Conservation (phyloP, 1,140 invertebrate genomes). For the Chymomyza costata region DNA sequence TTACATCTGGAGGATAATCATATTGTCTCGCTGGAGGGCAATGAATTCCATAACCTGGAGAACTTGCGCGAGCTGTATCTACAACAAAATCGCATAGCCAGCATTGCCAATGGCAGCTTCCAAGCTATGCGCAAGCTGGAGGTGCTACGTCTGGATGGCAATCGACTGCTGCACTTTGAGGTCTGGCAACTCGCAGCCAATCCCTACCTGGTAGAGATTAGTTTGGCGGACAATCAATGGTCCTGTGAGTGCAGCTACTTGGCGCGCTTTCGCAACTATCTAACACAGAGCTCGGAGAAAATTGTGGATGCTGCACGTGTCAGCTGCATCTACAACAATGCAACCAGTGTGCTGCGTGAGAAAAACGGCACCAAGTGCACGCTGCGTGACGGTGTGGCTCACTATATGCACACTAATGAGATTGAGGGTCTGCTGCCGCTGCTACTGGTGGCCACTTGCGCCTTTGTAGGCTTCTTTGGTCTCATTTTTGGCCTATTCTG, state of each 20-base stretch:
- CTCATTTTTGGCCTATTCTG: slow-evolving; percentile 85
- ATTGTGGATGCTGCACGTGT: slow-evolving; percentile 83
- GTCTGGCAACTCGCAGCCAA: slow-evolving; percentile 85
- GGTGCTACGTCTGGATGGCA: slow-evolving; percentile 89
- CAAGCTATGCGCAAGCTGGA: slow-evolving; percentile 86
- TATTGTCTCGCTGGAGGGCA: slow-evolving; percentile 86
- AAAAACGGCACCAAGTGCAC: slow-evolving; percentile 84
- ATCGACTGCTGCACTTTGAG: slow-evolving; percentile 86
- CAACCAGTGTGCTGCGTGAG: slow-evolving; percentile 80
- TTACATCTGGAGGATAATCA: slow-evolving; percentile 91
- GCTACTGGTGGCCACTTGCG: slow-evolving; percentile 83
- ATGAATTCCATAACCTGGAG: slow-evolving; percentile 88
- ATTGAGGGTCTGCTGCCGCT: slow-evolving; percentile 88
- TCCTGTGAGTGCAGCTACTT: slow-evolving; percentile 91
- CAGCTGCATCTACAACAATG: slow-evolving; percentile 81
- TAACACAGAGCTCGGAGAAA: slow-evolving; percentile 83
- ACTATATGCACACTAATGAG: slow-evolving; percentile 84
- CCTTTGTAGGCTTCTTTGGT: slow-evolving; percentile 83
- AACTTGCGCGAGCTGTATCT: slow-evolving; percentile 89
- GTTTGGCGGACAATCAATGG: slow-evolving; percentile 90
- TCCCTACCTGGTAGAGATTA: slow-evolving; percentile 86
- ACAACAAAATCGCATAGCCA: slow-evolving; percentile 89
- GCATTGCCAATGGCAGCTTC: slow-evolving; percentile 91
- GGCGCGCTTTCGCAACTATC: slow-evolving; percentile 85
- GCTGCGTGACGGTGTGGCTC: slow-evolving; percentile 80